phyloP scores from a whole-genome alignment of 2,113 vertebrate species.

The Nicator chloris region DNA sequence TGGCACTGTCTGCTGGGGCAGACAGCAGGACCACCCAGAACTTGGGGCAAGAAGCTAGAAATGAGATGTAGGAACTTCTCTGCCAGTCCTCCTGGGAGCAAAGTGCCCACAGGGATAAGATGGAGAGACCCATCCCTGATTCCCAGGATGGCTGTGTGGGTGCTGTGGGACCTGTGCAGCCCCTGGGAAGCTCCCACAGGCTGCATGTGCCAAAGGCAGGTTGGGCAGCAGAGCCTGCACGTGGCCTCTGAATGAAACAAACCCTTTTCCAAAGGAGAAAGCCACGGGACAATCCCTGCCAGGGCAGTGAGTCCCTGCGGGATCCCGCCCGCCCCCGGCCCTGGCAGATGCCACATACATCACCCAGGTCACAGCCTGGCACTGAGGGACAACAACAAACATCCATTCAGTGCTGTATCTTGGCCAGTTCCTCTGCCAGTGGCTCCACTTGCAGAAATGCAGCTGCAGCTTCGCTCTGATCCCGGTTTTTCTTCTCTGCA shows the following conservation, averaged over 20 bases:
- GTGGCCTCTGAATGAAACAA: neutral
- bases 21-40: neutral
- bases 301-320: neutral
- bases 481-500: constrained; percentile 47
- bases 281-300: neutral
- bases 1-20: no score
- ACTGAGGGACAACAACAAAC: constrained; percentile 7
- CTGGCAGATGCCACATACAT: constrained; percentile 5
- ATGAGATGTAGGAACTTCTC: neutral
- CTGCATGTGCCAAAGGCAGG: neutral
- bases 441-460: neutral
- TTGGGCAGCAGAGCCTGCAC: neutral
- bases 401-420: neutral
- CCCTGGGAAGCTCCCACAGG: neutral
- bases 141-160: accelerated
- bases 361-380: constrained; percentile 39
- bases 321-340: neutral
- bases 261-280: neutral
- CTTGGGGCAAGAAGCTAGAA: neutral
- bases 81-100: neutral
- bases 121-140: neutral
- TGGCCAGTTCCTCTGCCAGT: neutral
- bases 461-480: neutral
- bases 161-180: accelerated
- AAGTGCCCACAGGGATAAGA: neutral